Percentiles rank a stretch among this genome's conserved stretches.
These are phyloP conservation scores for Mesoligia furuncula DNA, from an alignment of 2,888 invertebrate species.

Conservation along the genomic window DNA sequence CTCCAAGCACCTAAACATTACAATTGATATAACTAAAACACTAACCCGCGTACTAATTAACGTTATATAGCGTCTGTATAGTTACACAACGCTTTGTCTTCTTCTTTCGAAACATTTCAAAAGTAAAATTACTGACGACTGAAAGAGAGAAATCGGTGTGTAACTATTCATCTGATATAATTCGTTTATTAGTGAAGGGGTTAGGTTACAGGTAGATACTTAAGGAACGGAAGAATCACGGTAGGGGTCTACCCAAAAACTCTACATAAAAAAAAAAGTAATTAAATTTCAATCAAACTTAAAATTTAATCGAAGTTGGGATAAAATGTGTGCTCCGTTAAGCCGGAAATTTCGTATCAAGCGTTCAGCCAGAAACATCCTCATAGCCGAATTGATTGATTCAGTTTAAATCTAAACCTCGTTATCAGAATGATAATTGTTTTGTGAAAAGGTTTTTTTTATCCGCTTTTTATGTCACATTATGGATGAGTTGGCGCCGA, in stretches of 20 bases:
- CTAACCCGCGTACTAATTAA: too few relatives aligned
- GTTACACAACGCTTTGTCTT: too few relatives aligned
- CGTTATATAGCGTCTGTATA: too few relatives aligned
- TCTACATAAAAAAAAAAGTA: neutral
- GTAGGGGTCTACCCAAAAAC: too few relatives aligned
- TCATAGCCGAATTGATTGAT: constrained; percentile 31
- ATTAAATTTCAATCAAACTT: too few relatives aligned
- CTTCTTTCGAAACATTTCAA: too few relatives aligned
- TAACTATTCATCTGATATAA: too few relatives aligned
- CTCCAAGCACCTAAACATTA: neutral
- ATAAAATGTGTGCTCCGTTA: constrained; percentile 14
- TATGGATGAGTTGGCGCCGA: neutral
- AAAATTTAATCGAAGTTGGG: neutral
- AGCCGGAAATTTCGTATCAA: constrained; percentile 21
- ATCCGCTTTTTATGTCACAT: neutral
- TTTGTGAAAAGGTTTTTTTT: constrained; percentile 1
- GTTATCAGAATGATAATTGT: constrained; percentile 22
- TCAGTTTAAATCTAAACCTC: constrained; percentile 16
- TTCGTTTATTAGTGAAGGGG: too few relatives aligned
- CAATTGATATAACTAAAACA: neutral
- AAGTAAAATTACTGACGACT: too few relatives aligned
- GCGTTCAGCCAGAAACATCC: constrained; percentile 27
- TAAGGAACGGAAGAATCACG: neutral
- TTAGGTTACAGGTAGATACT: neutral
- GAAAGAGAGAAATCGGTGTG: too few relatives aligned